phyloP scores from a whole-genome alignment of 2,888 invertebrate species.

The Drosophila anceps region DNA sequence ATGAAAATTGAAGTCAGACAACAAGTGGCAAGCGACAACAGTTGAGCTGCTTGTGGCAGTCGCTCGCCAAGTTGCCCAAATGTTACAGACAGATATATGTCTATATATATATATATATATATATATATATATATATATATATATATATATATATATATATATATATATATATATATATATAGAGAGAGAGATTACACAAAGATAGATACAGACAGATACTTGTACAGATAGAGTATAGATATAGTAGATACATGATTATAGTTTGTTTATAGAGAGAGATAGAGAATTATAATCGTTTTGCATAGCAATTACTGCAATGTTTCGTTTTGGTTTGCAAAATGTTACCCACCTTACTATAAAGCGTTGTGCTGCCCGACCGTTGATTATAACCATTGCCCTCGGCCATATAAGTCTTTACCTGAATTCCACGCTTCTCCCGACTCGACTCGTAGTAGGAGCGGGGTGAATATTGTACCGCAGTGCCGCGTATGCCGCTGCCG shows the following conservation, averaged over 20 bases:
- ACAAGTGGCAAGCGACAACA: constrained; percentile 25
- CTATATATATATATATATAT: too few relatives aligned
- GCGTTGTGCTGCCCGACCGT: constrained; percentile 89
- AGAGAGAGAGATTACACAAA: too few relatives aligned
- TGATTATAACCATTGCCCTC: constrained; percentile 93
- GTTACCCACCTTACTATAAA: constrained; percentile 95
- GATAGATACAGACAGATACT: constrained; percentile 11
- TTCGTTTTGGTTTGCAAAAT: constrained; percentile 70
- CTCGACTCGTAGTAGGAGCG: constrained; percentile 83
- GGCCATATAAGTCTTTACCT: constrained; percentile 98
- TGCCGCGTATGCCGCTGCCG: constrained; percentile 73
- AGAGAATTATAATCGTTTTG: constrained; percentile 47
- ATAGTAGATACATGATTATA: constrained; percentile 43
- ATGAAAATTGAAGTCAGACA: constrained; percentile 9
- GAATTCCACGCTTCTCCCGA: constrained; percentile 90
- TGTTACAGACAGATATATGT: constrained; percentile 3
- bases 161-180: too few relatives aligned
- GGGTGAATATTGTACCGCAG: constrained; percentile 86
- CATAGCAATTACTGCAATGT: constrained; percentile 61
- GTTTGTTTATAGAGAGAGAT: constrained; percentile 38
- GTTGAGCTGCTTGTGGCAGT: constrained; percentile 7
- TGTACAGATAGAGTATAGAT: not conserved
- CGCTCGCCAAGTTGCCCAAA: not conserved
- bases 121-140: too few relatives aligned
- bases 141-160: too few relatives aligned